These are phyloP conservation scores for Tubulanus polymorphus DNA, from an alignment of 2,888 invertebrate species.

Conservation along the genomic window DNA sequence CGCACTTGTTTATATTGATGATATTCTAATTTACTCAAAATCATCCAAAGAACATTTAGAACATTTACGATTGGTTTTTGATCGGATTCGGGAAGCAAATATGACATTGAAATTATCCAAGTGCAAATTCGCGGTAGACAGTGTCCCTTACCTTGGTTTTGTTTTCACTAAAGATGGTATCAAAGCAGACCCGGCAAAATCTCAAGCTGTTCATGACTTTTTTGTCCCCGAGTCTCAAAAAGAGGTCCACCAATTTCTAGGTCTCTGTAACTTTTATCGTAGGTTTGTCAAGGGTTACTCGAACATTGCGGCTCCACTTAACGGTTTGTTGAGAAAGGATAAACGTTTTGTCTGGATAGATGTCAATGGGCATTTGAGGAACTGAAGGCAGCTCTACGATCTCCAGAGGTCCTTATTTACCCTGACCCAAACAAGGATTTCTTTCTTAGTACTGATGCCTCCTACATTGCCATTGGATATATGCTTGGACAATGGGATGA, in stretches of 20 bases:
- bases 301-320: conserved; percentile 31
- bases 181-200: conserved; percentile 15
- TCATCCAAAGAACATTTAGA: conserved; percentile 19
- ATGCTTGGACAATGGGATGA: conserved; percentile 21
- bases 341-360: conserved; percentile 31
- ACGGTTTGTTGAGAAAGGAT: conserved; percentile 33
- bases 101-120: conserved; percentile 20
- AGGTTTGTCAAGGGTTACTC: conserved; percentile 41
- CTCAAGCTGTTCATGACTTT: conserved; percentile 7
- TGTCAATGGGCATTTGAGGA: conserved; percentile 30
- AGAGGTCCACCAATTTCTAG: conserved; percentile 15
- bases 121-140: conserved; percentile 19
- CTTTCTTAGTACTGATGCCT: conserved; percentile 21
- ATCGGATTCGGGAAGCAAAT: conserved; percentile 15
- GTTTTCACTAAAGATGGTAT: conserved; percentile 20
- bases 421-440: conserved; percentile 21
- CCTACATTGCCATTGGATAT: conserved; percentile 21
- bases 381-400: conserved; percentile 28
- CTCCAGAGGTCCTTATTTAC: conserved; percentile 21
- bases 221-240: conserved; percentile 14
- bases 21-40: conserved; percentile 20
- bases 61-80: conserved; percentile 19
- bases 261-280: conserved; percentile 43
- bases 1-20: conserved; percentile 24
- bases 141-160: conserved; percentile 22